Conservation (phyloP, 1,140 invertebrate genomes). For the Aphidius ervi region DNA sequence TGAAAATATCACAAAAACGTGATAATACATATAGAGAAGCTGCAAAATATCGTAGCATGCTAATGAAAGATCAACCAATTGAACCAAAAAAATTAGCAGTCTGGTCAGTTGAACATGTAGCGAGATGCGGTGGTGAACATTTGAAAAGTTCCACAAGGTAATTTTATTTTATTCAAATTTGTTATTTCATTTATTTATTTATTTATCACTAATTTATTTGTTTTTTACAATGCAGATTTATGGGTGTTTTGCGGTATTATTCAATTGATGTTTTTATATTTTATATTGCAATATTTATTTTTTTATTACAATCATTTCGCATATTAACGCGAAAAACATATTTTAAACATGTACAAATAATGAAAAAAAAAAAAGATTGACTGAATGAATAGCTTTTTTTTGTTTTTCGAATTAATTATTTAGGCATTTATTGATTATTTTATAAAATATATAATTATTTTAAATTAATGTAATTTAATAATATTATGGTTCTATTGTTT, state of each 20-base stretch:
- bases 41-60: slow-evolving; percentile 35
- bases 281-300: slow-evolving; percentile 23
- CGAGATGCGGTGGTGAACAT: slow-evolving; percentile 49
- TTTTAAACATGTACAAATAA: slow-evolving; percentile 1
- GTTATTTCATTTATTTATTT: slow-evolving; percentile 1
- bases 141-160: slow-evolving; percentile 45
- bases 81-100: slow-evolving; percentile 43
- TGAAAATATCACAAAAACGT: slow-evolving; percentile 34
- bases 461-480: no score
- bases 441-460: no score
- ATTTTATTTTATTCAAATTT: slow-evolving; percentile 4
- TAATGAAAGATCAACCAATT: slow-evolving; percentile 47
- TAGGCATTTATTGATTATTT: background rate
- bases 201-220: slow-evolving; percentile 3
- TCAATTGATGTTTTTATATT: slow-evolving; percentile 41
- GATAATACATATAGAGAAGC: slow-evolving; percentile 41
- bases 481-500: no score
- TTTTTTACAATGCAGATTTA: slow-evolving; percentile 30
- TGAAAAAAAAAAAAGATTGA: slow-evolving; percentile 17
- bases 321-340: slow-evolving; percentile 11
- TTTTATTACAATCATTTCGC: slow-evolving; percentile 15
- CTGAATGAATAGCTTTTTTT: background rate
- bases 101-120: slow-evolving; percentile 53
- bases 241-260: slow-evolving; percentile 44
- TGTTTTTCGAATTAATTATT: background rate